A percentile compares a stretch with the other conserved stretches of the same genome.
Evolutionary conservation across 2,113 vertebrate species (phyloP).

Genomic region (Brachyistius frenatus): DNA sequence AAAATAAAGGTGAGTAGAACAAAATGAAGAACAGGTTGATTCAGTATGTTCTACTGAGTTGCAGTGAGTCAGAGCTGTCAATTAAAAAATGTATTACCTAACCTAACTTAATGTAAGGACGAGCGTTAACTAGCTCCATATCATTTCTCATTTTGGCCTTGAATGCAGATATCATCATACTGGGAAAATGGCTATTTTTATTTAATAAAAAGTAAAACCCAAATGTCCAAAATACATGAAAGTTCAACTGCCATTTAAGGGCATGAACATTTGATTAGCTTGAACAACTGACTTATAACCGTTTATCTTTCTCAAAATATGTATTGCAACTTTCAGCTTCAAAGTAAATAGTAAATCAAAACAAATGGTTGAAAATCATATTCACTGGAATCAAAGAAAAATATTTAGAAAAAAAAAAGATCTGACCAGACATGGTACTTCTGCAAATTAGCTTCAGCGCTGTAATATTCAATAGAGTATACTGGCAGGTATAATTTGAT

Average conservation of each 20-base stretch:
- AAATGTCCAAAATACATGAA: neutral
- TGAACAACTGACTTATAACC: no score
- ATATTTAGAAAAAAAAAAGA: neutral
- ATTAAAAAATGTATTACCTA: no score
- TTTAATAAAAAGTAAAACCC: no score
- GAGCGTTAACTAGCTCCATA: neutral
- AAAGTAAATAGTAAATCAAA: neutral
- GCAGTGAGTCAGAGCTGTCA: conserved; percentile 22
- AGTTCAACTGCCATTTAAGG: neutral
- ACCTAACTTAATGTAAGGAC: conserved; percentile 2
- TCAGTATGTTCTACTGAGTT: conserved; percentile 22
- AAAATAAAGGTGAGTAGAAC: conserved; percentile 18
- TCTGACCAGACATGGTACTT: neutral
- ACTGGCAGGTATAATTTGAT: neutral
- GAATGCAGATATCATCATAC: neutral
- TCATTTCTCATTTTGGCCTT: neutral
- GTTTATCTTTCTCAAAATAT: no score
- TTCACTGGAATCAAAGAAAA: no score
- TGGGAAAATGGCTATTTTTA: neutral
- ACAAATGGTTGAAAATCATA: no score
- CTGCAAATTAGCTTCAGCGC: neutral
- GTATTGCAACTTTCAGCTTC: no score
- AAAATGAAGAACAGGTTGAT: conserved; percentile 39
- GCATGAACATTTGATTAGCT: no score
- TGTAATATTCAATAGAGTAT: neutral